These are phyloP conservation scores for Thamnophis sirtalis DNA, from an alignment of 2,113 vertebrate genomes.

Conservation along the genomic window DNA sequence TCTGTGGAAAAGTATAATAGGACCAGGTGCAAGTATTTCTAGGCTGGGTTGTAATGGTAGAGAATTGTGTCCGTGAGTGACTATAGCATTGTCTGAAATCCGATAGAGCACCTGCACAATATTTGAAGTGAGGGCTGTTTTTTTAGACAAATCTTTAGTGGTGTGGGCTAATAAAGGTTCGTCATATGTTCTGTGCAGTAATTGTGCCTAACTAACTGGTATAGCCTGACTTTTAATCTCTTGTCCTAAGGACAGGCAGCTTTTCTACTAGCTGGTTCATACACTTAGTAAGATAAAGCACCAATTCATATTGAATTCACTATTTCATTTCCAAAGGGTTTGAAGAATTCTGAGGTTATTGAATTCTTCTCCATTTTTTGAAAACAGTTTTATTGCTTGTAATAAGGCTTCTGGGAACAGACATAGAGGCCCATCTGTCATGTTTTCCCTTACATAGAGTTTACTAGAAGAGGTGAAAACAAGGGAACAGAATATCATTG, in stretches of 20 bases:
- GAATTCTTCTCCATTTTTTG: slow-evolving; percentile 54
- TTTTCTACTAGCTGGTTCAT: slow-evolving; percentile 30
- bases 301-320: slow-evolving; percentile 70
- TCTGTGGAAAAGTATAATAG: not conserved
- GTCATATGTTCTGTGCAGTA: slow-evolving; percentile 14
- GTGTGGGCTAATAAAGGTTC: not conserved
- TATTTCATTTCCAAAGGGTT: slow-evolving; percentile 54
- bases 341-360: slow-evolving; percentile 47
- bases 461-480: slow-evolving; percentile 39
- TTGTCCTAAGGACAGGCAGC: not conserved
- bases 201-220: slow-evolving; percentile 34
- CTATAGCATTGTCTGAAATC: not conserved
- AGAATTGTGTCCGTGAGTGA: not conserved
- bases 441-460: slow-evolving; percentile 40
- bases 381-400: slow-evolving; percentile 46
- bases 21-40: not conserved
- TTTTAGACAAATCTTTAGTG: not conserved
- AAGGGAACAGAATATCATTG: slow-evolving; percentile 58
- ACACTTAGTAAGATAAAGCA: slow-evolving; percentile 34
- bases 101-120: not conserved
- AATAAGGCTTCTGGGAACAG: slow-evolving; percentile 46
- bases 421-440: slow-evolving; percentile 41
- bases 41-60: not conserved
- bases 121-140: slow-evolving; percentile 7
- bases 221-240: not conserved